Evolutionary conservation across 2,888 invertebrate genomes (phyloP).

Genomic region (Matsumyia berberina): DNA sequence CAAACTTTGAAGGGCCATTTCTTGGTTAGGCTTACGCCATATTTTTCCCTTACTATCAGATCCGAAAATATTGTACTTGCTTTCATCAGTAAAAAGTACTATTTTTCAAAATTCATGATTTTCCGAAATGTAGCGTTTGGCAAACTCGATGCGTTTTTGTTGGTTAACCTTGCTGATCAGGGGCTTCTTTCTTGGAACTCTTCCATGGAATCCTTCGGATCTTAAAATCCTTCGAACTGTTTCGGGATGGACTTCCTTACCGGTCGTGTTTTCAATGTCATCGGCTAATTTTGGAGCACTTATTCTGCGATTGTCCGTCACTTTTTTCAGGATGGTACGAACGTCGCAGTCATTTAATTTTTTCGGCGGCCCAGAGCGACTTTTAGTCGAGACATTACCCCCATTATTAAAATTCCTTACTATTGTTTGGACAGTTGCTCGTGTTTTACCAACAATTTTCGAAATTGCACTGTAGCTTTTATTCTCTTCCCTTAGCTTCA

Average conservation of each 20-base stretch:
- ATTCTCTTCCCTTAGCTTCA: too few relatives aligned
- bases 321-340: not conserved
- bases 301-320: not conserved
- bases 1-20: too few relatives aligned
- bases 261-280: too few relatives aligned
- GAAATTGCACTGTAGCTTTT: too few relatives aligned
- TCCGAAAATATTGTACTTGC: not conserved
- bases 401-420: not conserved
- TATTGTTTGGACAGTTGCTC: too few relatives aligned
- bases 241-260: not conserved
- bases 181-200: constrained; percentile 3
- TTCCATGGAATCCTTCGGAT: not conserved
- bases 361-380: not conserved
- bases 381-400: not conserved
- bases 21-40: too few relatives aligned
- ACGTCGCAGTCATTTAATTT: not conserved
- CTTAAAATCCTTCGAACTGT: not conserved
- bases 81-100: constrained; percentile 1
- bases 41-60: not conserved
- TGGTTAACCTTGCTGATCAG: constrained; percentile 1
- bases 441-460: too few relatives aligned
- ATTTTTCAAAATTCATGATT: constrained; percentile 1
- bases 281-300: too few relatives aligned
- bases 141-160: not conserved
- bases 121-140: constrained; percentile 1